Percentiles rank a stretch among this genome's conserved stretches.
Evolutionary conservation across 1,140 invertebrate genomes (phyloP).

Genomic region (Musca vetustissima): DNA sequence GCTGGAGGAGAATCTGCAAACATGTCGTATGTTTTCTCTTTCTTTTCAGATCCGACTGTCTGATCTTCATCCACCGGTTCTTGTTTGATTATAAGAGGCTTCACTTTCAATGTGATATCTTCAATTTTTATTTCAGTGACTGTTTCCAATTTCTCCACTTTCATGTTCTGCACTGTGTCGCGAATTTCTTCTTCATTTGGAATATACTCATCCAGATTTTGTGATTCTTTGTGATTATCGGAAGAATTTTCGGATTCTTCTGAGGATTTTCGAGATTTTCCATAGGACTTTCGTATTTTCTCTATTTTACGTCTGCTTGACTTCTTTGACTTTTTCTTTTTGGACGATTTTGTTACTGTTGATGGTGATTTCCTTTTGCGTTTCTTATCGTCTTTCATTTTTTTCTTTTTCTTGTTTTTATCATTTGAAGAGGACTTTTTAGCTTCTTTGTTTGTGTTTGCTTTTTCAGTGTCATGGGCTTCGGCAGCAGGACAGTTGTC

Average conservation of each 20-base stretch:
- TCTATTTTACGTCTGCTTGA: conserved; percentile 16
- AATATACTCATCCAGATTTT: not conserved
- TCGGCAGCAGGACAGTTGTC: not conserved
- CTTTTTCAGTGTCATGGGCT: not conserved
- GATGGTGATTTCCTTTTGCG: not conserved
- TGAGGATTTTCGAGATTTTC: not conserved
- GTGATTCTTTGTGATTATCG: not conserved
- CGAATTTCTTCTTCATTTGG: conserved; percentile 8
- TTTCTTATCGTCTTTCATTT: conserved; percentile 23
- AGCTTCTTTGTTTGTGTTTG: conserved; percentile 3
- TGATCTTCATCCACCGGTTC: conserved; percentile 18
- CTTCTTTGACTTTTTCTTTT: conserved; percentile 27
- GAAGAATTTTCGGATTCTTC: not conserved
- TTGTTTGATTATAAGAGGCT: conserved; percentile 12
- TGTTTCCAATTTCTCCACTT: conserved; percentile 11
- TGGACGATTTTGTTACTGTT: not conserved
- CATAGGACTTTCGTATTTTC: conserved; percentile 28
- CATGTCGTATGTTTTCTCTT: conserved; percentile 37
- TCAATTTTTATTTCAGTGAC: not conserved
- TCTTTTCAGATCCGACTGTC: conserved; percentile 2
- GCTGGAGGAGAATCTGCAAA: conserved; percentile 48
- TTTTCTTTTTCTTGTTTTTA: conserved; percentile 14
- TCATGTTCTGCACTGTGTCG: conserved; percentile 6
- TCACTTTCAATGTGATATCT: not conserved
- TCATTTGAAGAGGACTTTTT: not conserved